phyloP scores from a whole-genome alignment of 2,888 invertebrate species.

The Plemyria rubiginata region DNA sequence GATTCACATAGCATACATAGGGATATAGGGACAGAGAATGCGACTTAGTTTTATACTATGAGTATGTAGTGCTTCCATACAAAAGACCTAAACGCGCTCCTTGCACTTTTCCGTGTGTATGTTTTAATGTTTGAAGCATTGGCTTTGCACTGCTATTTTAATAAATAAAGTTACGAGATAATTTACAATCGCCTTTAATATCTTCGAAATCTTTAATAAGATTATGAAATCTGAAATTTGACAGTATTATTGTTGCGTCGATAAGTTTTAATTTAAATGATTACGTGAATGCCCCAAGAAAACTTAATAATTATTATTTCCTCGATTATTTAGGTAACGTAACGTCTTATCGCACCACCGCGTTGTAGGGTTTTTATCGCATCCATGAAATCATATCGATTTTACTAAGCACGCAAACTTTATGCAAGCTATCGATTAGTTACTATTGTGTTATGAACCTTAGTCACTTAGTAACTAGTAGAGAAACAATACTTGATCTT shows the following conservation, averaged over 20 bases:
- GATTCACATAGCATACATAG: too few relatives aligned
- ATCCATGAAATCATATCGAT: conserved; percentile 71
- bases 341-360: conserved; percentile 31
- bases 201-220: background rate
- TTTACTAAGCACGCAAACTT: conserved; percentile 62
- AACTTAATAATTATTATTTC: conserved; percentile 29
- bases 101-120: background rate
- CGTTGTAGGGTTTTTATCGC: conserved; percentile 48
- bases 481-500: conserved; percentile 60
- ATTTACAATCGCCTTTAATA: too few relatives aligned
- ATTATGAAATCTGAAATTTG: background rate
- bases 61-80: too few relatives aligned
- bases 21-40: too few relatives aligned
- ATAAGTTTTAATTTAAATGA: background rate
- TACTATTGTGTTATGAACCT: conserved; percentile 75
- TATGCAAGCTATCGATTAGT: conserved; percentile 81
- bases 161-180: too few relatives aligned
- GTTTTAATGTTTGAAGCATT: background rate
- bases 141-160: too few relatives aligned
- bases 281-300: background rate
- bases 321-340: conserved; percentile 39
- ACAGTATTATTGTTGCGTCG: background rate
- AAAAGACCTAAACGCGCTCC: conserved; percentile 38
- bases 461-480: conserved; percentile 38
- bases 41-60: too few relatives aligned